These are phyloP conservation scores for Siniperca undulata DNA, from an alignment of 2,797 vertebrate species.

Conservation along the genomic window DNA sequence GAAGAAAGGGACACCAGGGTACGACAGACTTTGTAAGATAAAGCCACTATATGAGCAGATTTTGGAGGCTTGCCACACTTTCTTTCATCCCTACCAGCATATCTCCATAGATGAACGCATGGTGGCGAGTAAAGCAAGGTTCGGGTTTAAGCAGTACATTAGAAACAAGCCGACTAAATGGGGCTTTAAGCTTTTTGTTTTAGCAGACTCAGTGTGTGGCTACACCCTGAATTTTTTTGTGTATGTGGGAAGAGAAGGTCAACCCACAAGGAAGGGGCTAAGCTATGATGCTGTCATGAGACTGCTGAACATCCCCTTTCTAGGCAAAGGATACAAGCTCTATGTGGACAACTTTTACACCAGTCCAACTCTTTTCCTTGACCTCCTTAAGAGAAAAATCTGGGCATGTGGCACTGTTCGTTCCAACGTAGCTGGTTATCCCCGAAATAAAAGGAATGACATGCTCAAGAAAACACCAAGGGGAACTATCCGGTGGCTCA, in stretches of 20 bases:
- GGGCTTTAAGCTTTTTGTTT: slow-evolving; percentile 81
- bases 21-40: slow-evolving; percentile 75
- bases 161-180: slow-evolving; percentile 77
- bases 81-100: slow-evolving; percentile 76
- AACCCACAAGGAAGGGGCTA: slow-evolving; percentile 57
- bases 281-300: slow-evolving; percentile 75
- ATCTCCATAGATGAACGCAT: slow-evolving; percentile 80
- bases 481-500: slow-evolving; percentile 73
- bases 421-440: slow-evolving; percentile 53
- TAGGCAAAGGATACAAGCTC: slow-evolving; percentile 80
- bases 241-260: slow-evolving; percentile 62
- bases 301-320: slow-evolving; percentile 62
- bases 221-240: slow-evolving; percentile 81
- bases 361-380: slow-evolving; percentile 71
- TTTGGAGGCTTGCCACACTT: slow-evolving; percentile 67
- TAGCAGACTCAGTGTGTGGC: slow-evolving; percentile 73
- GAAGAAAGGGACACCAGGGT: slow-evolving; percentile 59
- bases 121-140: slow-evolving; percentile 76
- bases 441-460: slow-evolving; percentile 43
- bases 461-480: slow-evolving; percentile 46
- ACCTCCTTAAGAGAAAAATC: slow-evolving; percentile 69
- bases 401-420: slow-evolving; percentile 73
- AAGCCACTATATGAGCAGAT: slow-evolving; percentile 75
- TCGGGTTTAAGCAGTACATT: slow-evolving; percentile 76
- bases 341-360: slow-evolving; percentile 83